These are phyloP conservation scores for Quadroppia sp. DNA, from an alignment of 2,888 invertebrate genomes.

Conservation along the genomic window DNA sequence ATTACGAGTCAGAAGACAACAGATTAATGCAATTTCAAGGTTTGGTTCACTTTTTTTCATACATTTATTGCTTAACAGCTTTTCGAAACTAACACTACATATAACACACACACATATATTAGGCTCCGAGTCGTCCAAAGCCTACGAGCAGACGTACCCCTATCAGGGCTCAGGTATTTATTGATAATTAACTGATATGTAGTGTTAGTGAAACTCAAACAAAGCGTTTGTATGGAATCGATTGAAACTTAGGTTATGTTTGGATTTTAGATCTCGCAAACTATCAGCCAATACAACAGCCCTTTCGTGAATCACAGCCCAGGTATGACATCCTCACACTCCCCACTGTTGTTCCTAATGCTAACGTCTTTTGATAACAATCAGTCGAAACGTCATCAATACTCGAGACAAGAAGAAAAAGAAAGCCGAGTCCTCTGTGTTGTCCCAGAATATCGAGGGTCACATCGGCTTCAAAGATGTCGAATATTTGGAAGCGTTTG, in stretches of 20 bases:
- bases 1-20: slow-evolving; percentile 14
- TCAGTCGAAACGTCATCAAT: slow-evolving; percentile 8
- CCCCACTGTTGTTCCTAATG: too few relatives aligned
- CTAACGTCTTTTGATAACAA: background rate
- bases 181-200: slow-evolving; percentile 19
- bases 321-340: background rate
- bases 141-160: background rate
- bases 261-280: slow-evolving; percentile 28
- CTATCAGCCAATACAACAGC: background rate
- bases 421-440: slow-evolving; percentile 12
- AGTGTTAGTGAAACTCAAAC: slow-evolving; percentile 28
- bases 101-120: background rate
- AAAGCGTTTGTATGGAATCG: slow-evolving; percentile 7
- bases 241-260: slow-evolving; percentile 30
- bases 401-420: slow-evolving; percentile 39
- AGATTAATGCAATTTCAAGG: slow-evolving; percentile 14
- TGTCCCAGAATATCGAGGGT: slow-evolving; percentile 41
- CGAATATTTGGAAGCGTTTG: slow-evolving; percentile 37
- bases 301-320: background rate
- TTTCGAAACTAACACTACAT: slow-evolving; percentile 14
- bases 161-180: slow-evolving; percentile 26
- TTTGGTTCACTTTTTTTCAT: too few relatives aligned
- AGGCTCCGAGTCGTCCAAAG: background rate
- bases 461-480: slow-evolving; percentile 42
- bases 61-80: too few relatives aligned